Conservation (phyloP, 1,140 invertebrate genomes). For the Trissolcus basalis region DNA sequence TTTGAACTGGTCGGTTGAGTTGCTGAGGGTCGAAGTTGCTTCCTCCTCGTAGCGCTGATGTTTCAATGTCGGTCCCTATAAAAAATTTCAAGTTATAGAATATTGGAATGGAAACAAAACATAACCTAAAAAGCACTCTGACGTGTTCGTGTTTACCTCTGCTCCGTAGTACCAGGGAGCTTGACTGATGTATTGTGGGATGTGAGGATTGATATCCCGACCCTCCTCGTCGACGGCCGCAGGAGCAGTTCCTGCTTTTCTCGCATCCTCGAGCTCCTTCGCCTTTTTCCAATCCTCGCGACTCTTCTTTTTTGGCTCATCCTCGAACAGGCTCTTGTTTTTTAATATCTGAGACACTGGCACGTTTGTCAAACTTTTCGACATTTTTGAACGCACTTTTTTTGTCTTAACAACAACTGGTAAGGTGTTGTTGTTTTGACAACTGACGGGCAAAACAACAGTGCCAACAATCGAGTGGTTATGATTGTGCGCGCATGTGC, state of each 20-base stretch:
- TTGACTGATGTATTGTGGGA: conserved; percentile 99
- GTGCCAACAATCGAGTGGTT: no score
- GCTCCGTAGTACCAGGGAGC: conserved; percentile 99
- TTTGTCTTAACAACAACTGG: no score
- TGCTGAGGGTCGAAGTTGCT: conserved; percentile 80
- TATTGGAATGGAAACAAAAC: neutral
- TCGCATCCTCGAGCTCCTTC: conserved; percentile 98
- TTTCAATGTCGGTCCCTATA: conserved; percentile 92
- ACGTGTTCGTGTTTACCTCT: conserved; percentile 59
- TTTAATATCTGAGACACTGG: conserved; percentile 79
- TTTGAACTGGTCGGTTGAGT: conserved; percentile 88
- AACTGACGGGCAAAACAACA: no score
- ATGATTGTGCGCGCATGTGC: no score
- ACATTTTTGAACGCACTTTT: neutral
- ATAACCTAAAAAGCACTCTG: conserved; percentile 18
- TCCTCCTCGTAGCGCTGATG: conserved; percentile 96
- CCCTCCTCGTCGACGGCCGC: conserved; percentile 99
- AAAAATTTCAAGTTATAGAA: no score
- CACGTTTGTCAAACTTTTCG: conserved; percentile 1
- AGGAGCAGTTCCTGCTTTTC: conserved; percentile 98
- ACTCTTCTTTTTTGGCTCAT: conserved; percentile 92
- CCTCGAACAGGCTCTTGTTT: conserved; percentile 80
- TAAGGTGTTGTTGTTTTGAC: no score
- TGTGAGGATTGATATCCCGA: conserved; percentile 98
- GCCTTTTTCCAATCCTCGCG: conserved; percentile 95